Conservation (phyloP, 2,888 invertebrate species). For the Nomada fucata region DNA sequence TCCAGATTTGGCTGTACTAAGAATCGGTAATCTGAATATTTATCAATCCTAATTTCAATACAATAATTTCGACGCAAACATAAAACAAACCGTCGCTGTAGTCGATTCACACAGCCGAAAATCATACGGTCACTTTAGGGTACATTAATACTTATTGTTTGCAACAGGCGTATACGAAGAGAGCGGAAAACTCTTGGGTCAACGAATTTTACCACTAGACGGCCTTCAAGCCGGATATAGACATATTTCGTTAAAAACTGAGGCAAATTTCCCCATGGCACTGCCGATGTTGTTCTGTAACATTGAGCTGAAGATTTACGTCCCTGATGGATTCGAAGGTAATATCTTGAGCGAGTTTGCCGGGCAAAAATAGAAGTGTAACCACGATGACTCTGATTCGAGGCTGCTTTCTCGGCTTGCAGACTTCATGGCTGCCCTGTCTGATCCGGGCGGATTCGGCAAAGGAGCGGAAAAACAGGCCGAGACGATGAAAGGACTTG, state of each 20-base stretch:
- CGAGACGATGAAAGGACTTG: constrained; percentile 89
- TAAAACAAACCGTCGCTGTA: background rate
- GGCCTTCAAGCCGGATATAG: constrained; percentile 89
- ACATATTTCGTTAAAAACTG: constrained; percentile 89
- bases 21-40: constrained; percentile 85
- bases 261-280: constrained; percentile 89
- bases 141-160: background rate
- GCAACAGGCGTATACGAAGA: constrained; percentile 87
- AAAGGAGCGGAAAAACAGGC: constrained; percentile 88
- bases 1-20: constrained; percentile 89
- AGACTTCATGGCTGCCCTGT: constrained; percentile 99
- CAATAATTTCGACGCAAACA: no score
- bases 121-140: no score
- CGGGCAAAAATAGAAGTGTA: constrained; percentile 49
- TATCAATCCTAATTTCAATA: background rate
- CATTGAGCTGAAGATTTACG: constrained; percentile 89
- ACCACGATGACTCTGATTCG: constrained; percentile 31
- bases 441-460: constrained; percentile 94
- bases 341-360: constrained; percentile 59
- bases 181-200: constrained; percentile 89
- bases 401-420: constrained; percentile 57
- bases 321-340: constrained; percentile 90
- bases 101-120: background rate
- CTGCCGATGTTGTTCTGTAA: constrained; percentile 89
- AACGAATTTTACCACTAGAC: constrained; percentile 89